These are phyloP conservation scores for Xenops minutus DNA, from an alignment of 2,797 vertebrate genomes.

Conservation along the genomic window DNA sequence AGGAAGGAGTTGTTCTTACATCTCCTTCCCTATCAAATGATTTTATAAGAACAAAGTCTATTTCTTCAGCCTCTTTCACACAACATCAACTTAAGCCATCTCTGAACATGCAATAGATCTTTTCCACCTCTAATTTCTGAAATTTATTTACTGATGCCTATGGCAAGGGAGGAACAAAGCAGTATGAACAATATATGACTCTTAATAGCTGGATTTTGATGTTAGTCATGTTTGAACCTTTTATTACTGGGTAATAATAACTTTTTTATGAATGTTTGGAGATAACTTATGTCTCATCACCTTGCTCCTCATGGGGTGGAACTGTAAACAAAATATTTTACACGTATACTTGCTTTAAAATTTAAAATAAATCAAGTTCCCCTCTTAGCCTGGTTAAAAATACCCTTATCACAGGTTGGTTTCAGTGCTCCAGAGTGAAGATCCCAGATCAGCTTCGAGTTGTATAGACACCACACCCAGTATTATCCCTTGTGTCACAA, in stretches of 20 bases:
- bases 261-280: conserved; percentile 39
- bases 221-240: conserved; percentile 3
- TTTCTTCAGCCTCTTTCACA: not conserved
- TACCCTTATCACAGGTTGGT: not conserved
- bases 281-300: conserved; percentile 14
- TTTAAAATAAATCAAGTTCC: conserved; percentile 40
- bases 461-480: not conserved
- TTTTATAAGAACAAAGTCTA: not conserved
- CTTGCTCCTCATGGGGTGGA: not conserved
- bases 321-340: conserved; percentile 53
- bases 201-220: not conserved
- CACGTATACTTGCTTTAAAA: conserved; percentile 12
- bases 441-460: not conserved
- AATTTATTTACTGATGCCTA: conserved; percentile 11
- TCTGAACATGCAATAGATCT: not conserved
- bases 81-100: not conserved
- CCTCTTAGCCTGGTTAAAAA: not conserved
- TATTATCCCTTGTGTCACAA: not conserved
- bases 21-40: not conserved
- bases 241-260: conserved; percentile 28
- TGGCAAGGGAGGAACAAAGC: not conserved
- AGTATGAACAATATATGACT: not conserved
- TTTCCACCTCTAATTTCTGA: conserved; percentile 10
- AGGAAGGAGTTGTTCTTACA: not conserved
- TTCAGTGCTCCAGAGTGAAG: not conserved